Evolutionary conservation across 1,140 invertebrate genomes (phyloP).

Genomic region (Saccostrea echinata): DNA sequence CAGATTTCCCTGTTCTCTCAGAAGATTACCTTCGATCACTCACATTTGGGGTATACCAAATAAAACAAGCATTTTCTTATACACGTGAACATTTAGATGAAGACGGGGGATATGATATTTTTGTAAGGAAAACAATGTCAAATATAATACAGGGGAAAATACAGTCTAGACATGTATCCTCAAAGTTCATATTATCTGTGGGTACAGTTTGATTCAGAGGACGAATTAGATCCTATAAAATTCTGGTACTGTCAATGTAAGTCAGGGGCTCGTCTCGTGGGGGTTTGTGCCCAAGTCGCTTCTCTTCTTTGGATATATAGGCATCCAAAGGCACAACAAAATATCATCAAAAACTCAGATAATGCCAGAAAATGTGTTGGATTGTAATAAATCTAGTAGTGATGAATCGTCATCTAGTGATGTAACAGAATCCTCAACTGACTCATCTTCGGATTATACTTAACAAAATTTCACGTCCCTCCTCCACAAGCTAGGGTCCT

Average conservation of each 20-base stretch:
- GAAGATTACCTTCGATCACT: constrained; percentile 33
- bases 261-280: constrained; percentile 9
- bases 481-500: too few species aligned
- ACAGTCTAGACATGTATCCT: constrained; percentile 23
- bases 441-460: not conserved
- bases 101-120: constrained; percentile 43
- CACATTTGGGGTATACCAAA: constrained; percentile 43
- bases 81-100: constrained; percentile 39
- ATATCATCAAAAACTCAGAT: not conserved
- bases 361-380: not conserved
- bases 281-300: constrained; percentile 31
- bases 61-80: constrained; percentile 40
- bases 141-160: not conserved
- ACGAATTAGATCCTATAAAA: not conserved
- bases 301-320: constrained; percentile 46
- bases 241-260: constrained; percentile 48
- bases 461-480: too few species aligned
- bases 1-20: constrained; percentile 31
- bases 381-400: constrained; percentile 2
- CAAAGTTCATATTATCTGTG: constrained; percentile 21
- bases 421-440: not conserved
- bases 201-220: constrained; percentile 1
- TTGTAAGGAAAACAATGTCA: not conserved
- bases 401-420: not conserved
- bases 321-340: not conserved